Evolutionary conservation across 2,888 invertebrate genomes (phyloP), one percentile per base, ranked within the genome.

Genomic region (Cyclophora punctaria): DNA sequence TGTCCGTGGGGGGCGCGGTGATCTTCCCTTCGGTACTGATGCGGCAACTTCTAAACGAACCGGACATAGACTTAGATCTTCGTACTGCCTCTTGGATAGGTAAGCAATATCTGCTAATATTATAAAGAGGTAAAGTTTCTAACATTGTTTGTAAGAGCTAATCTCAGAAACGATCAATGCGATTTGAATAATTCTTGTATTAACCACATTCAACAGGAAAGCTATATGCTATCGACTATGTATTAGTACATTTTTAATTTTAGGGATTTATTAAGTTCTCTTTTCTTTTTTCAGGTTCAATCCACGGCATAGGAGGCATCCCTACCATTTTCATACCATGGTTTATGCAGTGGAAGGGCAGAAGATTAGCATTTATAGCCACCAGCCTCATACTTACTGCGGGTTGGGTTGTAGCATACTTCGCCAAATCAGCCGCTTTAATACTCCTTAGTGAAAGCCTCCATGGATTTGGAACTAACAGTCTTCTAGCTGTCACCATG

Each of bases 291-390:
- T 35, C 52, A 52, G 52, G 50, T 45, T 49, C 50, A 3, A 44
- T 46, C 7, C 50, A 53, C 41, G 53, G 50, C 3, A 37, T 53
- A 35, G 53, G 48, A 20, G 41, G 47, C 4, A 46, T 48, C n/a
- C 53, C 53, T 5, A 43, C 41, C 33, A 48, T 53, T 3, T 40
- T 53, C 5, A 41, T 50, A 35, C 48, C 50, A 34, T 5, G 44
- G 3, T 20, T 53, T 7, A 53, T 53, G 53, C 53, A 53, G 41
- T 44, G 44, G 44, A 45, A 41, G 35, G 53, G 53, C n/a, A n/a
- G 50, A 43, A 49, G 49, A 35, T 3, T 44, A 3, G 45, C 53
- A 2, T 53, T 50, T n/a, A 46, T 53, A 4, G 3, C 48, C 5
- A 44, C 47, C 46, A 44, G 50, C 7, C 6, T 48, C 3, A 7